Evolutionary conservation across 2,888 invertebrate genomes (phyloP).

Genomic region (Clusia tigrina): DNA sequence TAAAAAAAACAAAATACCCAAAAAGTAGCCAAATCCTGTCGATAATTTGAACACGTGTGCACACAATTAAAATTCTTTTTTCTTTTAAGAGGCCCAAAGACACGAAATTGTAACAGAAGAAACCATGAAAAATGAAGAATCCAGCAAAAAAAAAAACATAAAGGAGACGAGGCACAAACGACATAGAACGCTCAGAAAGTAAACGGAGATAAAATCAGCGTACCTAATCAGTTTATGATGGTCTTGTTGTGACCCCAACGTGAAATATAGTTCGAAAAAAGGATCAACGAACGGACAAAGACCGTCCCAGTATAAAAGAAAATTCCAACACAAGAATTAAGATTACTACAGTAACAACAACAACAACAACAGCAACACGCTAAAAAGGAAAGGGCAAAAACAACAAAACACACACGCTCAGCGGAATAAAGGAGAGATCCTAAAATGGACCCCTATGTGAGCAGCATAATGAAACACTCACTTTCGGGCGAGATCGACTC

Average conservation of each 20-base stretch:
- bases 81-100: conserved; percentile 22
- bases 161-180: conserved; percentile 23
- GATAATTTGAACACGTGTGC: conserved; percentile 57
- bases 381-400: conserved; percentile 43
- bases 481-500: neutral
- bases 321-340: conserved; percentile 40
- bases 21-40: conserved; percentile 23
- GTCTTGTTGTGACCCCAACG: conserved; percentile 35
- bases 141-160: conserved; percentile 25
- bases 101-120: conserved; percentile 47
- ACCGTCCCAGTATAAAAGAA: conserved; percentile 33
- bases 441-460: conserved; percentile 25
- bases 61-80: conserved; percentile 43
- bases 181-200: neutral
- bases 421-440: conserved; percentile 10
- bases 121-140: conserved; percentile 16
- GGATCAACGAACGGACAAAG: conserved; percentile 17
- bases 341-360: conserved; percentile 36
- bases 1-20: conserved; percentile 17
- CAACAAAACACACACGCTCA: conserved; percentile 19
- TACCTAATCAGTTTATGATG: conserved; percentile 40
- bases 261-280: conserved; percentile 29
- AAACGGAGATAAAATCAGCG: conserved; percentile 37
- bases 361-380: conserved; percentile 28
- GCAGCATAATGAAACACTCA: conserved; percentile 7